These are phyloP conservation scores for Sebastes schlegelii DNA, from an alignment of 2,113 vertebrate species.

Conservation along the genomic window DNA sequence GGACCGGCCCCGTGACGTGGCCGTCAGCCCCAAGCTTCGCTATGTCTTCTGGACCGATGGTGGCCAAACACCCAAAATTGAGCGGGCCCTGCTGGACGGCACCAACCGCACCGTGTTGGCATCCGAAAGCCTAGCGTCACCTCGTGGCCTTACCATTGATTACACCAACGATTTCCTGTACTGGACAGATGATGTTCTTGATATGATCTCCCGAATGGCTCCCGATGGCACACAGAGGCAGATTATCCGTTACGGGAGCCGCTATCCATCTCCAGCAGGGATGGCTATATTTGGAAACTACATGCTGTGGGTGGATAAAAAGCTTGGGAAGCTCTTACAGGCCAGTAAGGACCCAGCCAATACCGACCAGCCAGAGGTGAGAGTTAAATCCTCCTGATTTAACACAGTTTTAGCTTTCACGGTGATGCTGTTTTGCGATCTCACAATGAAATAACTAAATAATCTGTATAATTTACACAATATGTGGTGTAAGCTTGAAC, in stretches of 20 bases:
- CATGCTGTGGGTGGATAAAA: slow-evolving; percentile 95
- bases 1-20: slow-evolving; percentile 89
- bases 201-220: slow-evolving; percentile 91
- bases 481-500: background rate
- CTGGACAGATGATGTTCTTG: slow-evolving; percentile 94
- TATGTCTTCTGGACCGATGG: slow-evolving; percentile 94
- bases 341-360: slow-evolving; percentile 90
- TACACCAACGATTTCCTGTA: slow-evolving; percentile 88
- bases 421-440: background rate
- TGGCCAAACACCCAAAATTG: slow-evolving; percentile 93
- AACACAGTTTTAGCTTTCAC: background rate
- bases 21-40: slow-evolving; percentile 91
- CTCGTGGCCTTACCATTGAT: slow-evolving; percentile 91
- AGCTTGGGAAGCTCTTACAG: slow-evolving; percentile 91
- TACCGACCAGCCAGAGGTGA: slow-evolving; percentile 83
- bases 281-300: slow-evolving; percentile 89
- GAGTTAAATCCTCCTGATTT: background rate
- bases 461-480: background rate
- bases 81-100: slow-evolving; percentile 91
- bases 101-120: slow-evolving; percentile 92
- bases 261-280: slow-evolving; percentile 90
- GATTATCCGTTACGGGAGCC: slow-evolving; percentile 90
- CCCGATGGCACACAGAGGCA: slow-evolving; percentile 85
- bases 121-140: slow-evolving; percentile 90
- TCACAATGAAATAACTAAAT: background rate